Evolutionary conservation across 2,113 vertebrate species (phyloP).

Genomic region (Xyliphius kryptos): DNA sequence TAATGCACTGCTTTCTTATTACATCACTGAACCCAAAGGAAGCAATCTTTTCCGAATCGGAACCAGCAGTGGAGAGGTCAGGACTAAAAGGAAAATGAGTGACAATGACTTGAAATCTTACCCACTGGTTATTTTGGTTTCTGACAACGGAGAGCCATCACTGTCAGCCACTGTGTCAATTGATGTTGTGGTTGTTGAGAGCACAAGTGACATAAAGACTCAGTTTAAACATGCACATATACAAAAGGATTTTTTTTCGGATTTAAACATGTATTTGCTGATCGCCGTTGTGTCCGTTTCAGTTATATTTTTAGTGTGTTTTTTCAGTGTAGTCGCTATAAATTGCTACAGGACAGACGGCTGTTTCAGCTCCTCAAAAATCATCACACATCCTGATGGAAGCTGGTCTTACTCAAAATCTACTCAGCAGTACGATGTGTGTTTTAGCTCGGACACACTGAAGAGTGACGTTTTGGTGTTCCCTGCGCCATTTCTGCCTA

Average conservation of each 20-base stretch:
- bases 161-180: slow-evolving; percentile 58
- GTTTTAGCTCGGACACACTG: too few relatives aligned
- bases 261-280: slow-evolving; percentile 56
- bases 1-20: slow-evolving; percentile 56
- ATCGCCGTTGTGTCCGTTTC: slow-evolving; percentile 56
- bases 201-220: slow-evolving; percentile 48
- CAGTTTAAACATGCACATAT: slow-evolving; percentile 45
- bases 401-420: too few relatives aligned
- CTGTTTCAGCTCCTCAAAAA: too few relatives aligned
- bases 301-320: slow-evolving; percentile 55
- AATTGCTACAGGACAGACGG: slow-evolving; percentile 54
- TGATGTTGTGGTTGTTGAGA: slow-evolving; percentile 58
- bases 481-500: slow-evolving; percentile 43
- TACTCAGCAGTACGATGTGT: too few relatives aligned
- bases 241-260: slow-evolving; percentile 54
- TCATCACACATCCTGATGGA: too few relatives aligned
- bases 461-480: slow-evolving; percentile 55
- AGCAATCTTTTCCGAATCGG: slow-evolving; percentile 54
- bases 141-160: slow-evolving; percentile 58
- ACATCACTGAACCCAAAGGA: slow-evolving; percentile 54
- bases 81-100: slow-evolving; percentile 58
- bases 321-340: slow-evolving; percentile 54
- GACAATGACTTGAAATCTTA: slow-evolving; percentile 57
- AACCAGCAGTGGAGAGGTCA: slow-evolving; percentile 57
- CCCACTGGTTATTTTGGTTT: slow-evolving; percentile 53